Conservation (phyloP, 2,797 vertebrate species). For the Enteromius afrohamiltoni region DNA sequence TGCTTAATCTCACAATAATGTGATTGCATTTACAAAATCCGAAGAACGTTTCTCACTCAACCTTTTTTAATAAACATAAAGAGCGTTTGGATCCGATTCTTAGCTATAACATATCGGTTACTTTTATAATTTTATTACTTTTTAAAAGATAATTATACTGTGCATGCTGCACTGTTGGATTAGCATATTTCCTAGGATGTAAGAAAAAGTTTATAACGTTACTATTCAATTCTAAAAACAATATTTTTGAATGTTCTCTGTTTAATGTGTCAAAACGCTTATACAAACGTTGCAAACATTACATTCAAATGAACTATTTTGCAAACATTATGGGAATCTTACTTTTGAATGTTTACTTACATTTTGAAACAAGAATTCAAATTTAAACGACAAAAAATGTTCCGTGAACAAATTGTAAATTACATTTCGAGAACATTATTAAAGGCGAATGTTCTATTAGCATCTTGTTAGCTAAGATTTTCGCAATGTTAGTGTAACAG, state of each 20-base stretch:
- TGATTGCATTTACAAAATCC: slow-evolving; percentile 10
- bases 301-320: neutral
- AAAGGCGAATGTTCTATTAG: no score
- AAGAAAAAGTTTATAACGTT: neutral
- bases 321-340: neutral
- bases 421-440: no score
- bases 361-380: neutral
- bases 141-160: neutral
- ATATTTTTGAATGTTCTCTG: neutral
- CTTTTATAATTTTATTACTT: neutral
- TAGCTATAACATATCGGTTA: neutral
- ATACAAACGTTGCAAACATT: neutral
- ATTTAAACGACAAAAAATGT: no score
- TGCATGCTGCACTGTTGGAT: neutral
- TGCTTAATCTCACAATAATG: slow-evolving; percentile 32
- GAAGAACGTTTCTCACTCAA: neutral
- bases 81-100: neutral
- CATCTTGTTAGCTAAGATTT: no score
- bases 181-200: neutral
- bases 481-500: no score
- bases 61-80: neutral
- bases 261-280: neutral
- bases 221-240: neutral
- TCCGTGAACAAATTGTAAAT: no score
- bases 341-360: neutral